A percentile compares a stretch with the other conserved stretches of the same genome.
Conservation (phyloP, 2,113 vertebrate genomes). For the Sinocyclocheilus grahami region DNA sequence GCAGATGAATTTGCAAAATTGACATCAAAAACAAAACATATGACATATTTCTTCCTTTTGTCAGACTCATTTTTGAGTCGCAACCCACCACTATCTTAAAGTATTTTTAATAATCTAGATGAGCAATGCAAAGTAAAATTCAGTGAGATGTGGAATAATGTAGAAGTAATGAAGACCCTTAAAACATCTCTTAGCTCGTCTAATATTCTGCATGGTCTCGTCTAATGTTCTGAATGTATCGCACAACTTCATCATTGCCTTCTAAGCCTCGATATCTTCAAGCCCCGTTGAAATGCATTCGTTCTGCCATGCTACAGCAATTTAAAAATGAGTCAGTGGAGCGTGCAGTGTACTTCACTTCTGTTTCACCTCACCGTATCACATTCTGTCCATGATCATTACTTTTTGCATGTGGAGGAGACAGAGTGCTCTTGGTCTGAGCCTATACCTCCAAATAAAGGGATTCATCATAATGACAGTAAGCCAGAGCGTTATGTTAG, state of each 20-base stretch:
- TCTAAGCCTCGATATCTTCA: constrained; percentile 10
- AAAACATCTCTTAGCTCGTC: background rate
- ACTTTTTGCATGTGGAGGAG: constrained; percentile 39
- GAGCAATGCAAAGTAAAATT: background rate
- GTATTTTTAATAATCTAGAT: background rate
- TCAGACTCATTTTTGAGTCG: too few species aligned
- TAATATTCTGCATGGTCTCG: background rate
- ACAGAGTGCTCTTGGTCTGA: constrained; percentile 62
- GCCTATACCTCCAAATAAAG: constrained; percentile 69
- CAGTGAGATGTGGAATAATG: background rate
- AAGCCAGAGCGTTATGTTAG: constrained; percentile 63
- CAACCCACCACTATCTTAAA: background rate
- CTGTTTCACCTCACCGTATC: constrained; percentile 16
- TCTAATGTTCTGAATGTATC: background rate
- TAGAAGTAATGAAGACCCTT: background rate
- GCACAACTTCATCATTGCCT: constrained; percentile 40
- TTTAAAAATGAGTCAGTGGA: constrained; percentile 37
- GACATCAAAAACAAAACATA: background rate
- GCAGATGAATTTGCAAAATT: background rate
- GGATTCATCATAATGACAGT: constrained; percentile 77
- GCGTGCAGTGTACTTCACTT: constrained; percentile 13
- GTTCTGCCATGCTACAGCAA: background rate
- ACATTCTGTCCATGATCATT: constrained; percentile 39
- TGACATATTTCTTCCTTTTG: background rate
- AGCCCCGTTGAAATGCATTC: constrained; percentile 37